Base-by-base conservation (phyloP, 2,888 invertebrate genomes). In the Tuta absoluta region DNA sequence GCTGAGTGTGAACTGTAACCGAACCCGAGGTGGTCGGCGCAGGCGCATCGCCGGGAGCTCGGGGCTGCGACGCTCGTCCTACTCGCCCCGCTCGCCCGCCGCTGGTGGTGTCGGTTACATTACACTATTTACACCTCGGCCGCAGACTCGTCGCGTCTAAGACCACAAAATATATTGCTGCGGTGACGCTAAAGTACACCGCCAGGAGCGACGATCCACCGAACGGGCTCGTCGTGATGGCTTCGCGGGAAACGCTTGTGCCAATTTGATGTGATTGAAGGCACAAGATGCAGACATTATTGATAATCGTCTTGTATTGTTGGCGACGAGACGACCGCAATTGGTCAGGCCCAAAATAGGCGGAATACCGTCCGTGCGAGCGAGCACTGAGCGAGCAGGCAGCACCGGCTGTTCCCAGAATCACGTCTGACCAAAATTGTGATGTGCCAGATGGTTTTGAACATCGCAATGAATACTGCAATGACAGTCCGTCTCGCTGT, bases 1-100 rank as follows among this genome's bases (percentile, higher is more conserved):
- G 48, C 1, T 19, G 48, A 48, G 41, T 59, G 59, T 59, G 38
- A 59, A 59, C 38, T 59, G 59, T 59, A 59, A 59, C 59, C 59
- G 59, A 59, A 41, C 23, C 59, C 41, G 59, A 12, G 59, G 23
- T 7, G 45, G 48, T 48, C 48, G 19, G 19, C 48, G 48, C 48
- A n/a, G 17, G n/a, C 48, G 48, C 48, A 19, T n/a, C 48, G 48
- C 48, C 17, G 48, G 3, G 48, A 19, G 48, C 48, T 19, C 19
- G 5, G 19, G 19, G 48, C 48, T 14, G 12, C 48, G 48, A 1
- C 19, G 19, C 8, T 45, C 45, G 45, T 45, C 45, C n/a, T 1
- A 4, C n/a, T 2, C 45, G n/a, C 4, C 14, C 41, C 12, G 41
- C 41, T 62, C 28, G 45, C 28, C 33, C 37, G 24, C 38, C 48